phyloP scores from a whole-genome alignment of 2,113 vertebrate species.

The Ammospiza caudacuta region DNA sequence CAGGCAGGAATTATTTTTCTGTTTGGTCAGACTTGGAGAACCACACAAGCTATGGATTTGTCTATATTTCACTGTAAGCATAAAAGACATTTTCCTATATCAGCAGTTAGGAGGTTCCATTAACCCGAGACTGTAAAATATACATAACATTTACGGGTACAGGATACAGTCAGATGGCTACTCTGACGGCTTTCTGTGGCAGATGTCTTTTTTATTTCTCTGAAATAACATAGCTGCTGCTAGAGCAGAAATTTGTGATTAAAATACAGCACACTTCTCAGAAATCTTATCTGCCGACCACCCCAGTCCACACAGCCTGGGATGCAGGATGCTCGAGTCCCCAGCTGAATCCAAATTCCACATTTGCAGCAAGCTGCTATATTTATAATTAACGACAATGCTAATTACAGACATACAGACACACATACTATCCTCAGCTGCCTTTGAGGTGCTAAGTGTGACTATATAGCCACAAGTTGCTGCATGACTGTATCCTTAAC shows the following conservation, averaged over 20 bases:
- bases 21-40: constrained; percentile 41
- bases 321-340: not conserved
- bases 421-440: not conserved
- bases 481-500: not conserved
- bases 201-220: constrained; percentile 28
- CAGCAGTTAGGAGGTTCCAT: constrained; percentile 45
- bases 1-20: constrained; percentile 20
- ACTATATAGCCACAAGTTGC: not conserved
- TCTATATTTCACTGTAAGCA: constrained; percentile 44
- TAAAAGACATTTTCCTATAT: constrained; percentile 28
- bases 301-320: not conserved
- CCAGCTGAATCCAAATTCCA: not conserved
- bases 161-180: not conserved
- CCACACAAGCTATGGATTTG: constrained; percentile 49
- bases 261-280: not conserved
- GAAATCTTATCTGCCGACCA: not conserved
- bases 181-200: not conserved
- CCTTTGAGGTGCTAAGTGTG: not conserved
- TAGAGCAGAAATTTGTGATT: not conserved
- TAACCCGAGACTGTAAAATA: constrained; percentile 38
- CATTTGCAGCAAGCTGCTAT: not conserved
- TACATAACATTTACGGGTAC: not conserved
- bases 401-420: constrained; percentile 6
- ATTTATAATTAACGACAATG: constrained; percentile 33
- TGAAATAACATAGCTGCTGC: not conserved